phyloP scores from a whole-genome alignment of 2,888 invertebrate species.

The Metacarcinus magister region DNA sequence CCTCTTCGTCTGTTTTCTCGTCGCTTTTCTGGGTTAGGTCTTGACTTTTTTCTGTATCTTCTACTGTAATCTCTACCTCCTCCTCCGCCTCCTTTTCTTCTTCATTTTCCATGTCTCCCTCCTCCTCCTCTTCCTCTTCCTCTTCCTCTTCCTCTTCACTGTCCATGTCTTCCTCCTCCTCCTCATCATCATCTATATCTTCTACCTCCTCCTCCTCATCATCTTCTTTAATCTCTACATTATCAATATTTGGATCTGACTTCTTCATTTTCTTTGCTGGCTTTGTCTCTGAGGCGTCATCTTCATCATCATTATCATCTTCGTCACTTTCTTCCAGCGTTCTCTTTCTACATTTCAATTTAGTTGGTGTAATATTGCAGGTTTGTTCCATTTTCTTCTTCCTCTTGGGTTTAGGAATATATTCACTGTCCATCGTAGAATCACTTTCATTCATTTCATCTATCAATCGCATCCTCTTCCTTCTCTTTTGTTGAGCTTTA shows the following conservation, averaged over 20 bases:
- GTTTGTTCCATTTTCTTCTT: neutral
- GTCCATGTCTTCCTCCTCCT: neutral
- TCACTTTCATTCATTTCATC: neutral
- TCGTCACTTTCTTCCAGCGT: neutral
- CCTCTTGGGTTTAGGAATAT: neutral
- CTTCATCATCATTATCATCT: neutral
- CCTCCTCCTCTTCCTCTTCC: neutral
- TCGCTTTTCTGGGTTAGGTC: neutral
- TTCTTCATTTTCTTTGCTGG: constrained; percentile 42
- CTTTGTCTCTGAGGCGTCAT: neutral
- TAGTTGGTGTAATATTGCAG: too few relatives aligned
- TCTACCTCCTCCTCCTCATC: too few relatives aligned
- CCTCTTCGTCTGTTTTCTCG: neutral
- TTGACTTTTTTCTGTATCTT: neutral
- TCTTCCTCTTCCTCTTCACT: neutral
- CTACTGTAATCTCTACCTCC: neutral
- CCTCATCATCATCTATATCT: neutral
- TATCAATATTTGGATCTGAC: neutral
- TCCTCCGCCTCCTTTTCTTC: constrained; percentile 66
- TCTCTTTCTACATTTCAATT: neutral
- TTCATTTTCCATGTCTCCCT: constrained; percentile 35
- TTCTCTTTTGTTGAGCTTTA: neutral
- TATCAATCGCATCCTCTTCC: neutral
- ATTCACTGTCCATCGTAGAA: neutral
- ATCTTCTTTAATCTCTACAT: neutral